phyloP scores from a whole-genome alignment of 2,113 vertebrate species.

The Macaca nemestrina region DNA sequence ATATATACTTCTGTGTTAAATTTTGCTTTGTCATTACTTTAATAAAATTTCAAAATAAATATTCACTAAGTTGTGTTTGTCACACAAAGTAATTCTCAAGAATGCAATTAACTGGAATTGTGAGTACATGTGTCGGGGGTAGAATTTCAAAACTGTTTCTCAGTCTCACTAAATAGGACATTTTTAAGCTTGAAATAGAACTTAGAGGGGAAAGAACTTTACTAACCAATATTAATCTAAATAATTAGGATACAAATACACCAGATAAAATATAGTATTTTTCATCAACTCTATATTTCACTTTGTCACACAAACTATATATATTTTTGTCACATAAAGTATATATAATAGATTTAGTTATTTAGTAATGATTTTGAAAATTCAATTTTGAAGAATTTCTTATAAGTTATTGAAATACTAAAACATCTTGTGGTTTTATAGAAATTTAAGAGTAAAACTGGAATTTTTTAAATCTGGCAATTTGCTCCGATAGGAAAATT shows the following conservation, averaged over 20 bases:
- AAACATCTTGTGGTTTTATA: slow-evolving; percentile 41
- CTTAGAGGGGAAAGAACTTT: slow-evolving; percentile 28
- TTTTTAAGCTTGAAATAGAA: slow-evolving; percentile 28
- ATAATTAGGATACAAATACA: not conserved
- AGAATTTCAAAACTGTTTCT: slow-evolving; percentile 30
- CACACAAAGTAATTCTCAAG: slow-evolving; percentile 35
- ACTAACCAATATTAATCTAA: slow-evolving; percentile 8
- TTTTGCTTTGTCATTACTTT: slow-evolving; percentile 31
- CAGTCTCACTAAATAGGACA: slow-evolving; percentile 22
- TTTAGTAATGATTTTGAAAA: slow-evolving; percentile 17
- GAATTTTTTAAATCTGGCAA: not conserved
- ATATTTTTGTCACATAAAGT: not conserved
- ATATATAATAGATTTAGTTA: not conserved
- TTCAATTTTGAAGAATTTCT: not conserved
- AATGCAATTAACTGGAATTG: slow-evolving; percentile 38
- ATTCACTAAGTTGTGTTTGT: slow-evolving; percentile 14
- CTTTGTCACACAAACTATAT: not conserved
- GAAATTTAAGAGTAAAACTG: slow-evolving; percentile 23
- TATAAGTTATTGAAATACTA: slow-evolving; percentile 26
- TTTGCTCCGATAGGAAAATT: slow-evolving; percentile 5
- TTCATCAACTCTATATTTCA: slow-evolving; percentile 37
- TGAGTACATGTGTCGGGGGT: not conserved
- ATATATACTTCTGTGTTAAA: not conserved
- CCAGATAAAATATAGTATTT: slow-evolving; percentile 24
- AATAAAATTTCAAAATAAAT: slow-evolving; percentile 57